Percentiles rank a stretch among this genome's conserved stretches.
phyloP scores from a whole-genome alignment of 2,797 vertebrate genomes.

The Peromyscus aztecus region DNA sequence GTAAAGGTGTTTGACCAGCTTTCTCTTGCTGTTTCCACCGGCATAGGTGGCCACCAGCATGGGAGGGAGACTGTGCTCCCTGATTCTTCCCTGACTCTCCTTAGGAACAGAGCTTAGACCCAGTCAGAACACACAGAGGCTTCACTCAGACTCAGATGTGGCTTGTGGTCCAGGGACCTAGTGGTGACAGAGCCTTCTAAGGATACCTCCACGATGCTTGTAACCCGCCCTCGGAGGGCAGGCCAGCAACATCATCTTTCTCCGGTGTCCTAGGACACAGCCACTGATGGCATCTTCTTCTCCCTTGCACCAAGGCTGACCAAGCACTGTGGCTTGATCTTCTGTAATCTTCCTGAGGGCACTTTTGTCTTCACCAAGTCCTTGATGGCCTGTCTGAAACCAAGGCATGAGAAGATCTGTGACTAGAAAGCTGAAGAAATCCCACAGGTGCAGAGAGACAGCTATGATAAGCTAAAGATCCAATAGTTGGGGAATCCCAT shows the following conservation, averaged over 20 bases:
- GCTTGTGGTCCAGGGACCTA: neutral
- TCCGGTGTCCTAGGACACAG: neutral
- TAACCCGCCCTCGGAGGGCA: neutral
- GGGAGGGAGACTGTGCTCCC: neutral
- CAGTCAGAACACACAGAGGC: neutral
- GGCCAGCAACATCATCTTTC: neutral
- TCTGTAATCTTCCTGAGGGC: neutral
- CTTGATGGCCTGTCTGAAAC: neutral
- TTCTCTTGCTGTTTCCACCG: neutral
- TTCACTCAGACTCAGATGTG: conserved; percentile 15
- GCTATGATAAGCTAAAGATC: neutral
- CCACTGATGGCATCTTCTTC: too few relatives aligned
- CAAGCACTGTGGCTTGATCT: neutral
- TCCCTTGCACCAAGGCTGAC: neutral
- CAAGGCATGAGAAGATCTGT: neutral
- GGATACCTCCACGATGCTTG: neutral
- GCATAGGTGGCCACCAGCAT: neutral
- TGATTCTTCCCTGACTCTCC: neutral
- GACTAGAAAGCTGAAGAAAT: neutral
- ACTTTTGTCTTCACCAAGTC: neutral
- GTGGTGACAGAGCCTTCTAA: neutral
- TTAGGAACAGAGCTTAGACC: neutral
- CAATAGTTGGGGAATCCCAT: neutral
- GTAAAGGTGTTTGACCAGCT: neutral
- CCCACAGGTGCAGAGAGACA: neutral